These are phyloP conservation scores for Prenolepis imparis DNA, from an alignment of 2,888 invertebrate species.

Conservation along the genomic window DNA sequence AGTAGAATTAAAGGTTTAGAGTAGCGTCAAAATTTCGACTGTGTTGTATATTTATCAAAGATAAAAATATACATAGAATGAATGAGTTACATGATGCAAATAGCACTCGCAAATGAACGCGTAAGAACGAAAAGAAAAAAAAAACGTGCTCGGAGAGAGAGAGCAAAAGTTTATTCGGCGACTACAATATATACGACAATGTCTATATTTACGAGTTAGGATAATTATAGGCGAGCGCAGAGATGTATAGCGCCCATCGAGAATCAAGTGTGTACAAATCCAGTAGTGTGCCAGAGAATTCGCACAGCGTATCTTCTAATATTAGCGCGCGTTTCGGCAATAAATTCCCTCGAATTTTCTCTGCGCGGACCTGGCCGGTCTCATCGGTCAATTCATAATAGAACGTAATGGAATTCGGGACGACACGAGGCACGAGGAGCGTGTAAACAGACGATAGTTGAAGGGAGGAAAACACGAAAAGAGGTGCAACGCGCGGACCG, in stretches of 20 bases:
- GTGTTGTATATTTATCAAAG: neutral
- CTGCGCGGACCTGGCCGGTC: slow-evolving; percentile 32
- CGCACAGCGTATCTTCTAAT: slow-evolving; percentile 17
- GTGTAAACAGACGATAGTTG: slow-evolving; percentile 65
- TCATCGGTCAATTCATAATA: slow-evolving; percentile 72
- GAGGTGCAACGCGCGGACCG: slow-evolving; percentile 21
- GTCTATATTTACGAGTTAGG: neutral
- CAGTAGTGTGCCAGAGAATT: neutral
- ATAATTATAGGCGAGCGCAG: neutral
- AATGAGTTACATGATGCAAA: slow-evolving; percentile 22
- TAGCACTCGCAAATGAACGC: slow-evolving; percentile 1
- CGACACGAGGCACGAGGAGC: slow-evolving; percentile 61
- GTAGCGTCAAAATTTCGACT: no score
- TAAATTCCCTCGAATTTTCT: slow-evolving; percentile 32
- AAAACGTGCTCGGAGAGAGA: neutral
- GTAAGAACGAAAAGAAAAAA: neutral
- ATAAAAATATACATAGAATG: slow-evolving; percentile 32
- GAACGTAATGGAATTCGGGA: slow-evolving; percentile 80
- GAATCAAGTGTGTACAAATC: neutral
- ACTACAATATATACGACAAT: neutral
- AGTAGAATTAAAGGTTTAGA: no score
- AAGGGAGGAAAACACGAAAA: slow-evolving; percentile 45
- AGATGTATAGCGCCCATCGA: neutral
- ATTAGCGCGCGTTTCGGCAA: slow-evolving; percentile 27
- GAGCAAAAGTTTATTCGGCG: neutral